Evolutionary conservation across 1,140 invertebrate genomes (phyloP).

Genomic region (Hormaphis cornu): DNA sequence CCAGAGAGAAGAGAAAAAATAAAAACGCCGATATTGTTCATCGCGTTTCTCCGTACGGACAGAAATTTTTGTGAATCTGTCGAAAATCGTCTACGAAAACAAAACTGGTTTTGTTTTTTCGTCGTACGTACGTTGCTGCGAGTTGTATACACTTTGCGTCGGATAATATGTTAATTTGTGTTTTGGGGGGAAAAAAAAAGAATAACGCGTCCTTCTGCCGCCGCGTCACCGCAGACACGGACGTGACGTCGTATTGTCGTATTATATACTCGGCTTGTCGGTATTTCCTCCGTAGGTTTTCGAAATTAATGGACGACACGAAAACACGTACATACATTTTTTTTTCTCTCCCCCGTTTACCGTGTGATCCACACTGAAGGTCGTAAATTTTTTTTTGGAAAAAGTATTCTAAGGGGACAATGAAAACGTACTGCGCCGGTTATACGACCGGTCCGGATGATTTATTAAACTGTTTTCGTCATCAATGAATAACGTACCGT

Average conservation of each 20-base stretch:
- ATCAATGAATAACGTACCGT: background rate
- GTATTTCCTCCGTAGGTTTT: background rate
- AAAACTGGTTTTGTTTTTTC: slow-evolving; percentile 15
- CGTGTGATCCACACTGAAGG: background rate
- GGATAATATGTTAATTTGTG: slow-evolving; percentile 15
- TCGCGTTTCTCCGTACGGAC: background rate
- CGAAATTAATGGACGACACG: background rate
- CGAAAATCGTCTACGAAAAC: background rate
- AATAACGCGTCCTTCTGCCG: background rate
- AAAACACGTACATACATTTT: background rate
- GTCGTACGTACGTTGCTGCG: background rate
- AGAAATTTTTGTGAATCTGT: background rate
- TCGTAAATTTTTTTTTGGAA: background rate
- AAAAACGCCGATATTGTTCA: background rate
- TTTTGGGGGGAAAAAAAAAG: background rate
- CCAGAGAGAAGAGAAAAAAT: background rate
- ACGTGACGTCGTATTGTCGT: background rate
- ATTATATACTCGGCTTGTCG: background rate
- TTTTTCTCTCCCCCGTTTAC: background rate
- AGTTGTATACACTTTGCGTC: background rate
- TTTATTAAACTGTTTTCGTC: background rate
- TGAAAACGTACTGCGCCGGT: background rate
- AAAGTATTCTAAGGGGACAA: background rate
- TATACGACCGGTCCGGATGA: background rate
- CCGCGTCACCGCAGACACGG: background rate